Evolutionary conservation across 1,140 invertebrate species (phyloP), one percentile per base, ranked within the genome.

Genomic region (Lordiphosa clarofinis): DNA sequence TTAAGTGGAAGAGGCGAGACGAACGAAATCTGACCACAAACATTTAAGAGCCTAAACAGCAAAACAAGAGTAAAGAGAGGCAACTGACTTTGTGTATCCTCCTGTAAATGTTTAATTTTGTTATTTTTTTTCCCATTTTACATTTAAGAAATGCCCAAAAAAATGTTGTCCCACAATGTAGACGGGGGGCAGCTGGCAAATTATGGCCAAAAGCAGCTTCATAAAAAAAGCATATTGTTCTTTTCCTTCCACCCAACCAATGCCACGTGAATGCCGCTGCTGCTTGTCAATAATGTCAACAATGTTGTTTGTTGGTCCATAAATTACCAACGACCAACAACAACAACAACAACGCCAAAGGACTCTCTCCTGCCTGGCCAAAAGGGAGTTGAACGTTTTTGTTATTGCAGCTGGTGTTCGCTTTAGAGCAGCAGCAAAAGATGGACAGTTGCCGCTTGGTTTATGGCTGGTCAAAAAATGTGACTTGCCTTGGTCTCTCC

Each of bases 211-310:
- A 56, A 40, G 56, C 36, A 38, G 31, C 44, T 33, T 33, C 64
- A 56, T 57, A 68, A 70, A 62, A 70, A 62, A 65, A 69, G 50
- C 58, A 78, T 79, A 73, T 73, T 78, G 73, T 64, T 79, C 64
- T 67, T 66, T 61, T 49, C 65, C 54, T 56, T 49, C 28, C 5
- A 8, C 7, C 28, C 28, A 31, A 35, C 36, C 38, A 31, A 21
- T 13, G 35, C 4, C n/a, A 9, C 28, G n/a, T 44, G 21, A n/a
- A 2, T 44, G n/a, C n/a, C 4, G 36, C 53, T 21, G 55, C 55
- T 61, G 65, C 70, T 81, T 81, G 74, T 81, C 74, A 78, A 78
- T 78, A 81, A 81, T 70, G 74, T 81, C 76, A 81, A 81, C 72
- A 81, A 75, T 68, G 76, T 76, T 81, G 76, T 72, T 81, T 82